Conservation (phyloP, 2,888 invertebrate species). For the Mylabris sibirica region DNA sequence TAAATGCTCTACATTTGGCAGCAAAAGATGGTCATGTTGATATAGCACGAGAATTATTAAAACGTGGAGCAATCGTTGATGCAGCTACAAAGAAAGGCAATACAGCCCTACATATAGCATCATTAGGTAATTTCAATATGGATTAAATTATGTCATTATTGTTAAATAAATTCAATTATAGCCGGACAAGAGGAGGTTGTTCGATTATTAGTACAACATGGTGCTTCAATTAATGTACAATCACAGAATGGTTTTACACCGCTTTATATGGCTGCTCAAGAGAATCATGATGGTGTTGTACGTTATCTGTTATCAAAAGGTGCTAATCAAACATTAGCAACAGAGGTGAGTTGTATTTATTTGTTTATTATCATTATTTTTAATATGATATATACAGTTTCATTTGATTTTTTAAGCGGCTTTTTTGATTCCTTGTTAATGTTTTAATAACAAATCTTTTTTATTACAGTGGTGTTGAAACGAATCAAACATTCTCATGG, state of each 20-base stretch:
- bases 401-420: neutral
- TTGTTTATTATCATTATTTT: neutral
- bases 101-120: slow-evolving; percentile 98
- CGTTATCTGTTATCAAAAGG: slow-evolving; percentile 92
- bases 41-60: slow-evolving; percentile 92
- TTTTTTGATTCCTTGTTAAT: neutral
- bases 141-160: neutral
- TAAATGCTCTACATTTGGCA: slow-evolving; percentile 97
- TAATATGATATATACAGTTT: too few relatives aligned
- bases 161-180: slow-evolving; percentile 36
- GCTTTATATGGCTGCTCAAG: slow-evolving; percentile 99
- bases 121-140: slow-evolving; percentile 60
- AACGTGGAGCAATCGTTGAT: slow-evolving; percentile 94
- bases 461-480: neutral
- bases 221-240: slow-evolving; percentile 98
- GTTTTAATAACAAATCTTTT: neutral
- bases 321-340: slow-evolving; percentile 97
- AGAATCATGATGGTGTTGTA: slow-evolving; percentile 96
- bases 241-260: slow-evolving; percentile 99
- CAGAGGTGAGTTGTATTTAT: slow-evolving; percentile 73
- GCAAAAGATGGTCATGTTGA: slow-evolving; percentile 98
- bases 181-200: slow-evolving; percentile 99
- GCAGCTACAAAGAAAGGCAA: slow-evolving; percentile 99
- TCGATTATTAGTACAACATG: slow-evolving; percentile 89
- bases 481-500: neutral